Evolutionary conservation across 2,888 invertebrate genomes (phyloP), one percentile per base, ranked within the genome.

Genomic region (Ellobium chinense): DNA sequence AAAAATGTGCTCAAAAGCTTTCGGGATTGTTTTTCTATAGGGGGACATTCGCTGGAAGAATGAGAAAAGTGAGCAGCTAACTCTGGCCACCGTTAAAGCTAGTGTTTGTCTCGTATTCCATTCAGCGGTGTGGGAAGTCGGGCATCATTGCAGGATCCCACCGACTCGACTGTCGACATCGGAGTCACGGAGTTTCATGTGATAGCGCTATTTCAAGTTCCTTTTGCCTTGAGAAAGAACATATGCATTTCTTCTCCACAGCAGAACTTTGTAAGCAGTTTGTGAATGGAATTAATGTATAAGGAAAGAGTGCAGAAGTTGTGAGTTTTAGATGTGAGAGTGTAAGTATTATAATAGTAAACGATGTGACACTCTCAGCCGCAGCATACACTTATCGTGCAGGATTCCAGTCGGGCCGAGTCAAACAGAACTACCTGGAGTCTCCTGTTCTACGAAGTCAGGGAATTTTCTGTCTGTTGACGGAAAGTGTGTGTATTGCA

Each of bases 41-140:
- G 66, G 46, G 76, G 36, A 76, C 76, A 76, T 66, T 66, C 36
- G 66, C n/a, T 37, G 54, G 31, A 24, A 56, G 66, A 56, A 66
- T 66, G 66, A 56, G 34, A 66, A 76, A 76, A 76, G 76, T 76
- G 76, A 76, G 76, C 66, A 66, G 65, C 66, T 58, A 65, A 56
- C 62, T 76, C 34, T 18, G 27, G 36, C 29, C n/a, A 36, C 7
- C 56, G 56, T 12, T 54, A 24, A 56, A 34, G 66, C 66, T 76
- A 76, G 66, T 36, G 46, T 76, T 56, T 54, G 76, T 36, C 34
- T 66, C 76, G 56, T 34, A 27, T 76, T 76, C 31, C 76, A 66
- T 27, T 29, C 62, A 39, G 9, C 29, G 39, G 62, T 46, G 39
- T 62, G 27, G 31, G 63, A 46, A 60, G n/a, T 46, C 46, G 9